Conservation (phyloP, 1,140 invertebrate species). For the Papilio polytes region DNA sequence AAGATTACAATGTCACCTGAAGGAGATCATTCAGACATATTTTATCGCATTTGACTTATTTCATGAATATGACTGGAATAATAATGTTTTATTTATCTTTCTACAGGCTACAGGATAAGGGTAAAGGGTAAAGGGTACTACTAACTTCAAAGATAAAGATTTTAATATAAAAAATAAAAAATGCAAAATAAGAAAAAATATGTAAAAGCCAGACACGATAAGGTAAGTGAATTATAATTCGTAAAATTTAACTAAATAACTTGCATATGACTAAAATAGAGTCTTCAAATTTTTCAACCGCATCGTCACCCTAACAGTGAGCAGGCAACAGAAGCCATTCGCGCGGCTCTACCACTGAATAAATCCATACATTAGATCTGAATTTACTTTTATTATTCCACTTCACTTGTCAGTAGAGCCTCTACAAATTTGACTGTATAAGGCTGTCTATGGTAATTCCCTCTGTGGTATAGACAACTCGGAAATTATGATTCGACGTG, state of each 20-base stretch:
- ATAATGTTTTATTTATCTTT: not conserved
- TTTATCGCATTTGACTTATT: conserved; percentile 36
- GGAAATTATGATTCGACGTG: conserved; percentile 12
- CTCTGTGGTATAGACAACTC: conserved; percentile 4
- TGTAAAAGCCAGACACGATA: too few species aligned
- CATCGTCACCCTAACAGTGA: not conserved
- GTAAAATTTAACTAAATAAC: too few species aligned
- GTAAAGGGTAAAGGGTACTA: too few species aligned
- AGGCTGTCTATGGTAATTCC: conserved; percentile 15
- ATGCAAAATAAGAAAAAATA: too few species aligned
- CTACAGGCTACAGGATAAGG: too few species aligned
- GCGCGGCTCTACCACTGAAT: conserved; percentile 22
- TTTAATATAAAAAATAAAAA: too few species aligned
- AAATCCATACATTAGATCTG: conserved; percentile 29
- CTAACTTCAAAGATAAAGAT: too few species aligned
- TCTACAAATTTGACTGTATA: conserved; percentile 29
- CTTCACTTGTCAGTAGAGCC: conserved; percentile 9
- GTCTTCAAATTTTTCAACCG: not conserved
- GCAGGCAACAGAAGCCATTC: conserved; percentile 27
- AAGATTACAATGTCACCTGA: conserved; percentile 28
- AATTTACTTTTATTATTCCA: conserved; percentile 32
- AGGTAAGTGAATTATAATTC: too few species aligned
- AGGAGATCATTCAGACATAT: conserved; percentile 32
- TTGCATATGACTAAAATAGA: not conserved
- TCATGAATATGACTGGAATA: conserved; percentile 19